Evolutionary conservation across 2,113 vertebrate species (phyloP), one percentile per base, ranked within the genome.

Genomic region (Fregata magnificens): DNA sequence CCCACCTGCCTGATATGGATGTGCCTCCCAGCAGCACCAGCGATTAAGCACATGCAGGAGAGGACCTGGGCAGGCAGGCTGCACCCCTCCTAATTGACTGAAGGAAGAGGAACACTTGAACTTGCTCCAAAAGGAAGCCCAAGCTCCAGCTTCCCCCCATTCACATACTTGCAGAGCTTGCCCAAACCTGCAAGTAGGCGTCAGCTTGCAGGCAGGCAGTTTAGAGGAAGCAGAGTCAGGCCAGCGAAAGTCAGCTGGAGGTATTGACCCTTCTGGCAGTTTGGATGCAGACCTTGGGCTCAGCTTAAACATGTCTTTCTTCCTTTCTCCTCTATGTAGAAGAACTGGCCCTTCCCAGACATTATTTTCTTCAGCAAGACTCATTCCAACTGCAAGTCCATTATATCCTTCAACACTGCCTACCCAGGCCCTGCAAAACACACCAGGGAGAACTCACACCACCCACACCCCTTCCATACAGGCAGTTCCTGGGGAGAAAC

Each of bases 71-170:
- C 52, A 82, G 87, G 91, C 56, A 93, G 61, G 40, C 95, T 94
- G 90, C 66, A 80, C 45, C 65, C n/a, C 73, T 90, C 62, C 70
- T 88, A 85, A 70, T 1, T 76, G 69, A 93, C 70, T 95, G 70
- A 94, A 91, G 91, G 93, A 96, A 89, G 26, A 82, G 20, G 32
- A 93, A 59, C 81, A 80, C 82, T 82, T 96, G 84, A 96, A 91
- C 52, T 52, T 72, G 61, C 49, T 91, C 95, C 93, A 97, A 88
- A 91, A 91, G 92, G 92, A 96, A 96, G 74, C 66, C 90, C 22
- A 72, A 53, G 78, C 74, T 93, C 74, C 90, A 96, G 73, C 66
- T 93, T 94, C 91, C 78, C 95, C 85, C 34, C 71, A 16, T 85
- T 95, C 36, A 80, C 87, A 79, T 90, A 82, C 36, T 55, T 78